Evolutionary conservation across 35 echinoderm and acorn worm genomes (phyloP).

Genomic region (Hemicentrotus pulcherrimus): DNA sequence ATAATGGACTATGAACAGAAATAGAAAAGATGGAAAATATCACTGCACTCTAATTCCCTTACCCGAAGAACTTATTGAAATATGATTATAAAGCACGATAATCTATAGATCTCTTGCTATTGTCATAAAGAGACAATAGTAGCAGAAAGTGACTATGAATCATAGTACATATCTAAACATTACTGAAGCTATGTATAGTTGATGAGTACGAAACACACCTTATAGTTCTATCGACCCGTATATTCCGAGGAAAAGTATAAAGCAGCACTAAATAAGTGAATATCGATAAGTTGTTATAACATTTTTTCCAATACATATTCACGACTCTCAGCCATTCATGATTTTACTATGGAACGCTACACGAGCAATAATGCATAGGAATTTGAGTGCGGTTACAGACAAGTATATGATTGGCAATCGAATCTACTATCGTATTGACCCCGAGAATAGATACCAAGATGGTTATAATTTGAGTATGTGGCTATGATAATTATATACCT

Average conservation of each 20-base stretch:
- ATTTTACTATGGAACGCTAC: background rate
- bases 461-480: background rate
- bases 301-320: constrained; percentile 7
- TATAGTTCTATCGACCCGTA: constrained; percentile 3
- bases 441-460: background rate
- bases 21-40: background rate
- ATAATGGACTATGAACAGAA: background rate
- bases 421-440: background rate
- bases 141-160: background rate
- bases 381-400: background rate
- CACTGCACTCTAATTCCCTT: background rate
- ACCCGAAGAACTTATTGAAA: background rate
- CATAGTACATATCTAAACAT: background rate
- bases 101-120: background rate
- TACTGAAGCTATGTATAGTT: background rate
- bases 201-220: background rate
- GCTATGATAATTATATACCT: constrained; percentile 10
- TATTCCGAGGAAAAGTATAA: constrained; percentile 19
- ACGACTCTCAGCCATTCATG: background rate
- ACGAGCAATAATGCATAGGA: constrained; percentile 17
- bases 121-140: background rate
- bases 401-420: background rate
- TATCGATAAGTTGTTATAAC: background rate
- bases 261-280: constrained; percentile 12
- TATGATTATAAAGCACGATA: background rate